Base-by-base conservation (phyloP, 1,140 invertebrate genomes). In the Drosophila jambulina region DNA sequence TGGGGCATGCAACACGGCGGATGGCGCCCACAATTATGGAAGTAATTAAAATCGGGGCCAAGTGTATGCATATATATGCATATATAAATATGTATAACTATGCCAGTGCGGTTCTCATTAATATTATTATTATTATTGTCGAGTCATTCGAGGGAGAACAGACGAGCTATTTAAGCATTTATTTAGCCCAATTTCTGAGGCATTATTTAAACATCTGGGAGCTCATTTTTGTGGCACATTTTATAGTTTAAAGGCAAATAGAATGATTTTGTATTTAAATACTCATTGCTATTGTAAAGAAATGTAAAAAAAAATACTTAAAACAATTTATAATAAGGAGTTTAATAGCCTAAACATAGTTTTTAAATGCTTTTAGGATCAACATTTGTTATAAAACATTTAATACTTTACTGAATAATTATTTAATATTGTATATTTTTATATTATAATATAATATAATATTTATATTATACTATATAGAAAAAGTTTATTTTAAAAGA, bases 1-100 rank as follows among this genome's bases (percentile, higher is more conserved):
- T 84, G 78, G 77, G 68, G 82, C 64, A 75, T 75, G 72, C 80
- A 82, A 77, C 65, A 51, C 51, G 34, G 46, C 15, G 3, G 13
- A 19, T 45, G 36, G 57, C 36, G n/a, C 23, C 29, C 49, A 54
- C 62, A 70, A 56, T 69, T 69, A 69, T 67, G 67, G 62, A 67
- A 67, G 67, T 65, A 69, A 69, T 69, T 69, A 69, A 67, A 43
- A 51, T 51, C 15, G 61, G 34, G 17, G 17, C 27, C 32, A 62
- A 53, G 15, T 54, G 34, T 38, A 62, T 62, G 45, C 36, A 61
- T 17, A 67, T 57, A 36, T 58, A 46, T 46, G 23, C 13, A 48
- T 25, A 38, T 36, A n/a, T 19, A 19, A 21, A 13, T 23, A 15
- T 36, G 12, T 25, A n/a, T 23, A n/a, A n/a, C n/a, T n/a, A 27